Evolutionary conservation across 2,113 vertebrate species (phyloP).

Genomic region (Dryoscopus gambensis): DNA sequence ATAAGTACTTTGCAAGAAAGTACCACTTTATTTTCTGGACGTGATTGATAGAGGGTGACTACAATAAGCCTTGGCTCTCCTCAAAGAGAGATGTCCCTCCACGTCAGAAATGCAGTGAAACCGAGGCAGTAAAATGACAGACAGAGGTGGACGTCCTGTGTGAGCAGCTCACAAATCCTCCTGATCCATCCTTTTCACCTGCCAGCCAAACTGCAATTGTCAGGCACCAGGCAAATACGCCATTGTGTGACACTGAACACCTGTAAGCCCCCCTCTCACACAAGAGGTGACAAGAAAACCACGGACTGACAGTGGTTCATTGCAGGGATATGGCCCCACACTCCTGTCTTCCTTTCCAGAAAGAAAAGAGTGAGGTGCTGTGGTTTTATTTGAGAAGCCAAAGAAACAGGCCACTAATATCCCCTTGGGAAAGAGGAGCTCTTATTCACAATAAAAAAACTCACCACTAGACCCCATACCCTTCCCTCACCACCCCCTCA

Average conservation of each 20-base stretch:
- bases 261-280: not conserved
- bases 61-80: not conserved
- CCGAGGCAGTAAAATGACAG: not conserved
- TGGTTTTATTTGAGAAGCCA: not conserved
- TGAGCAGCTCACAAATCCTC: not conserved
- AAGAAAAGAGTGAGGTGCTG: not conserved
- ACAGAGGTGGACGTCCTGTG: accelerated
- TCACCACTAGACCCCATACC: not conserved
- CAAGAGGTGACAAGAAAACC: not conserved
- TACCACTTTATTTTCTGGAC: not conserved
- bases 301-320: accelerated
- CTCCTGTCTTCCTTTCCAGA: not conserved
- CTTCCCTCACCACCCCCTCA: not conserved
- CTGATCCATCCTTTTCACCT: not conserved
- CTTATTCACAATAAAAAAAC: not conserved
- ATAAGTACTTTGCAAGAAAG: not conserved
- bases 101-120: not conserved
- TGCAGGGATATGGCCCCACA: not conserved
- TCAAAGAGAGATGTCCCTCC: not conserved
- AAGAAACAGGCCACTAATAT: not conserved
- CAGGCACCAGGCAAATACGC: not conserved
- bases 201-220: not conserved
- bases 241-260: not conserved
- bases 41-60: not conserved
- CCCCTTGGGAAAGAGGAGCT: not conserved